phyloP scores from a whole-genome alignment of 1,140 invertebrate species.

The Hyphantria cunea region DNA sequence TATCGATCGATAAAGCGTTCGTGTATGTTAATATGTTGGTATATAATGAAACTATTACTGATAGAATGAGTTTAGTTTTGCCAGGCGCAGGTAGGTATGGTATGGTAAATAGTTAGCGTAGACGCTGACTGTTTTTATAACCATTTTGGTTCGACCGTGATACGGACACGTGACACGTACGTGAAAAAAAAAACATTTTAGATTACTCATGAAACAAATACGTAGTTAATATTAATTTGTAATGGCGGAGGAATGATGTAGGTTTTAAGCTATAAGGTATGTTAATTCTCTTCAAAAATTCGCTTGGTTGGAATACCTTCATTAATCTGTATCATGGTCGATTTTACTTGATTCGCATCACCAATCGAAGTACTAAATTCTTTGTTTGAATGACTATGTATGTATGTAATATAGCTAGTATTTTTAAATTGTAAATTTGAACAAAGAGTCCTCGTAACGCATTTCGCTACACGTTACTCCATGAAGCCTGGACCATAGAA shows the following conservation, averaged over 20 bases:
- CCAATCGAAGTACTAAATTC: constrained; percentile 21
- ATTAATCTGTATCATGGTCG: constrained; percentile 11
- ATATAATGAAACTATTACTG: constrained; percentile 15
- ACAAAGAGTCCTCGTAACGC: constrained; percentile 23
- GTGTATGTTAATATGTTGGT: constrained; percentile 3
- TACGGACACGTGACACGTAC: no score
- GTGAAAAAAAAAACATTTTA: constrained; percentile 1
- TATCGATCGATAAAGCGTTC: constrained; percentile 24
- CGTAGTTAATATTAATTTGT: constrained; percentile 6
- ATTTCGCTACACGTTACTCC: constrained; percentile 6
- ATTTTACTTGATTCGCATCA: constrained; percentile 9
- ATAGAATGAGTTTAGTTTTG: constrained; percentile 8
- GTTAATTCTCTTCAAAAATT: constrained; percentile 1
- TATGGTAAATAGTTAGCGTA: neutral
- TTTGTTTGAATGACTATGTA: constrained; percentile 17
- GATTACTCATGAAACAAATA: constrained; percentile 12
- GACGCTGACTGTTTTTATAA: neutral
- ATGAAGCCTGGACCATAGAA: constrained; percentile 5
- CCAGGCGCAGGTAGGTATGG: neutral
- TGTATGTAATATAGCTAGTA: constrained; percentile 29
- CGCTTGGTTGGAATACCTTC: neutral
- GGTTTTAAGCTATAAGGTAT: constrained; percentile 1
- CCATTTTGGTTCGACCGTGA: constrained; percentile 6
- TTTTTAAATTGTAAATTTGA: constrained; percentile 27
- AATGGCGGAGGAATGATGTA: neutral